These are phyloP conservation scores for Columba guinea DNA, from an alignment of 2,797 vertebrate species.

Conservation along the genomic window DNA sequence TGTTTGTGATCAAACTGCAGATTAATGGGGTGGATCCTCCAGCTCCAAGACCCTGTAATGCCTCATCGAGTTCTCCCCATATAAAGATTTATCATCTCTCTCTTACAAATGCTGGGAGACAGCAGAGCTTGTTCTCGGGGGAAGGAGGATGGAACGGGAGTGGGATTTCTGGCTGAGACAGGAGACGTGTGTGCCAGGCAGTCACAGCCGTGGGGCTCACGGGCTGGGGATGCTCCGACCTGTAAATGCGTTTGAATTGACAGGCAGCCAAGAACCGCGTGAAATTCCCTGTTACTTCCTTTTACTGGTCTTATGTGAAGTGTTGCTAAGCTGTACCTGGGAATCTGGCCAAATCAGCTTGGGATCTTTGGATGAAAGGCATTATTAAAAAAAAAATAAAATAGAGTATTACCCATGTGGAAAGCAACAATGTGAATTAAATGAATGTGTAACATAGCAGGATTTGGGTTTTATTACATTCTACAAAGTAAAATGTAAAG, in stretches of 20 bases:
- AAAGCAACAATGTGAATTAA: slow-evolving; percentile 39
- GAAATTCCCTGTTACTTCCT: slow-evolving; percentile 38
- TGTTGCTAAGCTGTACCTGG: slow-evolving; percentile 54
- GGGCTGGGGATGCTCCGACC: neutral
- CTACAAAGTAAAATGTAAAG: neutral
- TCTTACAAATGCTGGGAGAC: neutral
- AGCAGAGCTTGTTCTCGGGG: neutral
- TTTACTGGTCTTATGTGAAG: slow-evolving; percentile 34
- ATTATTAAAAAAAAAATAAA: neutral
- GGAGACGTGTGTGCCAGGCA: neutral
- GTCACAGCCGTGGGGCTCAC: fast-evolving
- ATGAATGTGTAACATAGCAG: neutral
- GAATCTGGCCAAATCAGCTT: slow-evolving; percentile 57
- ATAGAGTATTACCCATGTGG: neutral
- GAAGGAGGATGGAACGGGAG: neutral
- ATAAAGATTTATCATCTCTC: neutral
- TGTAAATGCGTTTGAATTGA: neutral
- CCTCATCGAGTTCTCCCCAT: neutral
- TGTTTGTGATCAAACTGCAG: neutral
- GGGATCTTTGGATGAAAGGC: slow-evolving; percentile 35
- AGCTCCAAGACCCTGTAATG: neutral
- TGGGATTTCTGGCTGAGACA: neutral
- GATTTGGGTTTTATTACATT: slow-evolving; percentile 17
- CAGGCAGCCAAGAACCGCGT: neutral
- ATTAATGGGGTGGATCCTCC: neutral